A percentile compares a stretch with the other conserved stretches of the same genome.
phyloP scores from a whole-genome alignment of 2,888 invertebrate species.

The Thereva unica region DNA sequence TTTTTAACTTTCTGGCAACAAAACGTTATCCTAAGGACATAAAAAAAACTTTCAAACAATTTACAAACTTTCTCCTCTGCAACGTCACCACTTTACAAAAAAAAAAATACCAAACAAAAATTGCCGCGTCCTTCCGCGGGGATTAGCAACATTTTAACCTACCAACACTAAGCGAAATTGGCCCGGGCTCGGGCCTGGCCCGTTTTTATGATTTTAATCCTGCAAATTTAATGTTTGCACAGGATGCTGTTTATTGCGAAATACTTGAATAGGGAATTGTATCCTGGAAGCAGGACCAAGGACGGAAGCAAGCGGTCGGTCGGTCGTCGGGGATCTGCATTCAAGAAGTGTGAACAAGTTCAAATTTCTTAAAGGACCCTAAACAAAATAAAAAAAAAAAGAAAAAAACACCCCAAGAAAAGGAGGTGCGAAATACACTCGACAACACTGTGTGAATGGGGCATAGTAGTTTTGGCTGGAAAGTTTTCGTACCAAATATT shows the following conservation, averaged over 20 bases:
- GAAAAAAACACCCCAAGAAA: constrained; percentile 1
- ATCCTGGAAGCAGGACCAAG: no score
- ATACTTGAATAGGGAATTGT: no score
- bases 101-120: constrained; percentile 15
- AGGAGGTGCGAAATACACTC: neutral
- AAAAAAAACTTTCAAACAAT: constrained; percentile 9
- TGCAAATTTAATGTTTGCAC: constrained; percentile 9
- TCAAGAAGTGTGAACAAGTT: no score
- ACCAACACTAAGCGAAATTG: no score
- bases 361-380: no score
- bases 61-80: neutral
- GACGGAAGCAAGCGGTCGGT: no score
- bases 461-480: constrained; percentile 4
- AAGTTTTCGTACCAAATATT: constrained; percentile 9
- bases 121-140: constrained; percentile 6
- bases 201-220: constrained; percentile 23
- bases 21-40: constrained; percentile 23
- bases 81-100: neutral
- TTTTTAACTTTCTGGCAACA: constrained; percentile 13
- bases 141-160: constrained; percentile 9
- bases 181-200: constrained; percentile 5
- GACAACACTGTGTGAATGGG: constrained; percentile 25
- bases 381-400: neutral
- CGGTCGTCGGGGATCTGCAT: no score
- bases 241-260: constrained; percentile 12